phyloP scores from a whole-genome alignment of 2,113 vertebrate species.

The Rhynchopsitta pachyrhyncha region DNA sequence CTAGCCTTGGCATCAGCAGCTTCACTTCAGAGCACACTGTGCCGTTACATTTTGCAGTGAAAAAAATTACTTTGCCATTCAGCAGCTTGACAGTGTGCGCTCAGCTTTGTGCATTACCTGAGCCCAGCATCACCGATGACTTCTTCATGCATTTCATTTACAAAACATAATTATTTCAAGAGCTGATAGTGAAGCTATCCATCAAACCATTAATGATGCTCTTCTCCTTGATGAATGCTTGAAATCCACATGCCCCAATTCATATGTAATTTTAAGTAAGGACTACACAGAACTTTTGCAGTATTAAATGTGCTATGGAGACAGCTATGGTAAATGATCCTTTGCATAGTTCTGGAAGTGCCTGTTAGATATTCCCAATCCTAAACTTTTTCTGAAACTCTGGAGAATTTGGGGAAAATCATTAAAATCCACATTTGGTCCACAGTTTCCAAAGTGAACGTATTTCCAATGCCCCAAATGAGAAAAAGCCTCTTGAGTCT shows the following conservation, averaged over 20 bases:
- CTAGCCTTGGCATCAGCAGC: not conserved
- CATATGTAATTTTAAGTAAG: not conserved
- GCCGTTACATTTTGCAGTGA: not conserved
- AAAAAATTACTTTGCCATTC: not conserved
- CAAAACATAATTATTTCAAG: constrained; percentile 56
- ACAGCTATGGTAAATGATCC: not conserved
- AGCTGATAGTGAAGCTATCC: constrained; percentile 19
- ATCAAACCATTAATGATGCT: constrained; percentile 44
- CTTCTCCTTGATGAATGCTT: constrained; percentile 4
- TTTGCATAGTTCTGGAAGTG: not conserved
- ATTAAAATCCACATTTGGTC: not conserved
- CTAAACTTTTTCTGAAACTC: not conserved
- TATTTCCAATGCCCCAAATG: not conserved
- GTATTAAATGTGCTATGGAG: not conserved
- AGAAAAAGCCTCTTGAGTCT: constrained; percentile 9
- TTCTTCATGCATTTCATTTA: constrained; percentile 34
- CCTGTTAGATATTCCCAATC: not conserved
- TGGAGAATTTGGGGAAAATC: not conserved
- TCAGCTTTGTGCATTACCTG: not conserved
- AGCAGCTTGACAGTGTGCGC: not conserved
- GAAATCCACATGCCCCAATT: not conserved
- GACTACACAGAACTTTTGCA: not conserved
- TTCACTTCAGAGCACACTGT: not conserved
- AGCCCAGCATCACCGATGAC: not conserved
- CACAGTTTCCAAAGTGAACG: not conserved